phyloP scores from a whole-genome alignment of 1,140 invertebrate genomes.

The Drosophila yakuba region DNA sequence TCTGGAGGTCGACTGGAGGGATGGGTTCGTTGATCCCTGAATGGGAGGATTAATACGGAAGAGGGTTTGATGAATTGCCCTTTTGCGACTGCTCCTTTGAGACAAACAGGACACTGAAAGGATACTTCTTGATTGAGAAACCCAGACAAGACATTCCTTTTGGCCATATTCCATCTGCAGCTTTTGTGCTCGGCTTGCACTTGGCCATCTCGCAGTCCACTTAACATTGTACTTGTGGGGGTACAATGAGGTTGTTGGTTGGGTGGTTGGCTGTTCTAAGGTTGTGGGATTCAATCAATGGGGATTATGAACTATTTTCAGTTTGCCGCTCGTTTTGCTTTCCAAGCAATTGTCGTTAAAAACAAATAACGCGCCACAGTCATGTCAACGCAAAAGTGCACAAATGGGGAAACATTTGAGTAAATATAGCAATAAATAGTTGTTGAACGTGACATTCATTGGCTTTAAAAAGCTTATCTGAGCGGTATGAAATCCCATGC shows the following conservation, averaged over 20 bases:
- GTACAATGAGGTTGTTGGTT: not conserved
- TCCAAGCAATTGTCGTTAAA: not conserved
- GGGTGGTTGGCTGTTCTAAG: not conserved
- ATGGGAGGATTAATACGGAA: not conserved
- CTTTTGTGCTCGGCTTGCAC: constrained; percentile 20
- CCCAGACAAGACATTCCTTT: constrained; percentile 8
- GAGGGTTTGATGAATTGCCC: not conserved
- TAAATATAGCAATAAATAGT: not conserved
- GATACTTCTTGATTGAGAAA: constrained; percentile 32
- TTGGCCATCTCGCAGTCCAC: constrained; percentile 10
- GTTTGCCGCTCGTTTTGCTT: constrained; percentile 29
- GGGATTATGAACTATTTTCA: constrained; percentile 75
- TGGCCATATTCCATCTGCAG: constrained; percentile 19
- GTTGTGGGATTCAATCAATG: constrained; percentile 58
- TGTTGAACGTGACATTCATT: constrained; percentile 3
- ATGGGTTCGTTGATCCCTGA: constrained; percentile 1
- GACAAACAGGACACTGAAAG: not conserved
- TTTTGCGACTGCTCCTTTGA: constrained; percentile 5
- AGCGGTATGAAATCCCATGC: not conserved
- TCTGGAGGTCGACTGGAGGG: not conserved
- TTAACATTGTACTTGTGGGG: constrained; percentile 29
- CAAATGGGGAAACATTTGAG: not conserved
- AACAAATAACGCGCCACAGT: not conserved
- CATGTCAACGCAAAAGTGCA: not conserved
- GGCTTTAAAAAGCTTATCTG: not conserved